Percentiles rank a stretch among this genome's conserved stretches.
phyloP scores from a whole-genome alignment of 2,888 invertebrate species.

The Pterostichus niger region DNA sequence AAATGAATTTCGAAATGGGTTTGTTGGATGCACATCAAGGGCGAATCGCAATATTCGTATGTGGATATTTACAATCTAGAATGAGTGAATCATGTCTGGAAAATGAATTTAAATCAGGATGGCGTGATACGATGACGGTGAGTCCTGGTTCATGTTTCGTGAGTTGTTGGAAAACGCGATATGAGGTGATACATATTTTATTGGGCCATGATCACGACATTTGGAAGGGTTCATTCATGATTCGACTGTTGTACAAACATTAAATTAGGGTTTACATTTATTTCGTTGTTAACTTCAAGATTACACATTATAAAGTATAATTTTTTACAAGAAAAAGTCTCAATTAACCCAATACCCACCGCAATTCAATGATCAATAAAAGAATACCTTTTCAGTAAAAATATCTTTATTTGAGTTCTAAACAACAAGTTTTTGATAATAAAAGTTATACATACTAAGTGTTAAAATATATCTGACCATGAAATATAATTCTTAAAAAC shows the following conservation, averaged over 20 bases:
- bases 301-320: too few relatives aligned
- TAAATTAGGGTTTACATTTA: background rate
- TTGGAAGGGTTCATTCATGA: conserved; percentile 38
- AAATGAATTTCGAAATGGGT: background rate
- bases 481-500: too few relatives aligned
- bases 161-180: conserved; percentile 32
- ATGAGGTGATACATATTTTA: conserved; percentile 28
- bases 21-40: background rate
- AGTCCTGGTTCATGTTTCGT: conserved; percentile 2
- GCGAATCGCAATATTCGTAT: background rate
- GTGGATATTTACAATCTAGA: background rate
- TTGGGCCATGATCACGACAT: conserved; percentile 17
- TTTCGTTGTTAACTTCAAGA: background rate
- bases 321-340: too few relatives aligned
- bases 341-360: too few relatives aligned
- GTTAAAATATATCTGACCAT: too few relatives aligned
- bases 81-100: background rate
- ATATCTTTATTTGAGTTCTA: too few relatives aligned
- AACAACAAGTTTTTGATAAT: too few relatives aligned
- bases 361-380: too few relatives aligned
- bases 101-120: conserved; percentile 18
- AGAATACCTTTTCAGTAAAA: too few relatives aligned
- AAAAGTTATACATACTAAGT: too few relatives aligned
- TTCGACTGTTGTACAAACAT: background rate
- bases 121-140: conserved; percentile 4